Evolutionary conservation across 2,888 invertebrate species (phyloP), one percentile per base, ranked within the genome.

Genomic region (Hirudinaria manillensis): DNA sequence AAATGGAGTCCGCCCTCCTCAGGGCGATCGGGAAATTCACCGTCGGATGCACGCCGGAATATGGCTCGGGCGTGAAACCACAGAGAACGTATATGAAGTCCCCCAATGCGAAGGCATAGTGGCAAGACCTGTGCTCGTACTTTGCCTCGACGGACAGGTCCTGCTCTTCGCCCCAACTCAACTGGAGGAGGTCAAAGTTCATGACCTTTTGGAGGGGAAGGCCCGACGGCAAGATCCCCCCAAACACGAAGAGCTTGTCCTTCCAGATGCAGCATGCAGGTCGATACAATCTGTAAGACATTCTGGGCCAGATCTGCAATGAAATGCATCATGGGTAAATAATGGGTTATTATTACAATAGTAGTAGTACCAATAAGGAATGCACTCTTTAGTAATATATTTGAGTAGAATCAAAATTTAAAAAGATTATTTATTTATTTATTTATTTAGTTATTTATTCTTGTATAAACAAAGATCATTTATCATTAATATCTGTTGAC

Each of bases 201-300:
- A 78, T 78, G 27, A 79, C 70, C 24, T 68, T 67, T 38, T 76
- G 77, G 7, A 77, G 71, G 0, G 79, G 77, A 3, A 66, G 61
- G 24, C 79, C 79, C 34, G 77, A 76, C n/a, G 71, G 72, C 34
- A 70, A 71, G 45, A 75, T 77, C 4, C 79, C 79, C 34, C 79
- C 79, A 55, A 79, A 79, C 16, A 76, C 79, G 38, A 61, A 79
- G 38, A 79, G 72, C 29, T 70, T 65, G 45, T 77, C 73, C n/a
- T 75, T 76, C 45, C 55, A 76, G 56, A 70, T 24, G 36, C 76
- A 77, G 21, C 78, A 76, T 4, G 79, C 79, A 3, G 79, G 79
- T n/a, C 75, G 34, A 68, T 75, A 76, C 29, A 79, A 74, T 0
- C 79, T 77, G 68, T 78, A 76, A 21, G 78, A 72, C 79, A 79